These are phyloP conservation scores for Drosophila meridiana DNA, from an alignment of 2,888 invertebrate species.

Conservation along the genomic window DNA sequence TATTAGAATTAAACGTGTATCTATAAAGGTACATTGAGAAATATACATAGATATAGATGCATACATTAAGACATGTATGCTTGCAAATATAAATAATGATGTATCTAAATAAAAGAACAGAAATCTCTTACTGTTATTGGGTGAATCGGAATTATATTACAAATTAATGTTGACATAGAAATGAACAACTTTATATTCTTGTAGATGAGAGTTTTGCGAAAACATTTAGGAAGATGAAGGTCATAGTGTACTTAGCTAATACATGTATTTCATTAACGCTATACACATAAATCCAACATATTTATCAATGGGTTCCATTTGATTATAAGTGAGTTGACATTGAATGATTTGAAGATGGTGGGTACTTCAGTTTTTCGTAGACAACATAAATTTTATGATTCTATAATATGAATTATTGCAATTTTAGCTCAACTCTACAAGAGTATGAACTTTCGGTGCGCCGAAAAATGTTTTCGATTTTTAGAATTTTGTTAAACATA, in stretches of 20 bases:
- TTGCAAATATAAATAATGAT: constrained; percentile 9
- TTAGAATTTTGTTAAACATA: too few species aligned
- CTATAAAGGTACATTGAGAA: constrained; percentile 22
- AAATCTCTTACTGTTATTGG: constrained; percentile 21
- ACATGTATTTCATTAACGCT: neutral
- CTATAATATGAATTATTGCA: neutral
- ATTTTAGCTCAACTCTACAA: constrained; percentile 1
- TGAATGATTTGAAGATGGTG: neutral
- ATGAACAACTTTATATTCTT: neutral
- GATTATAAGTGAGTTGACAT: neutral
- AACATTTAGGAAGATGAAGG: neutral
- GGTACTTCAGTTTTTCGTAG: too few species aligned
- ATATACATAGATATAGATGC: constrained; percentile 45
- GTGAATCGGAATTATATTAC: neutral
- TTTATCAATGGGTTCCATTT: neutral
- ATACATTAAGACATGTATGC: constrained; percentile 21
- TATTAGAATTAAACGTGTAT: constrained; percentile 16
- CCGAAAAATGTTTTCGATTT: neutral
- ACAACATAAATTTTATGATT: neutral
- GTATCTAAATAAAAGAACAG: constrained; percentile 9
- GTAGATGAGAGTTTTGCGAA: neutral
- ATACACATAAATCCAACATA: neutral
- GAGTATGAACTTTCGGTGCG: neutral
- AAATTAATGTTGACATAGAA: neutral
- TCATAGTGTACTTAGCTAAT: neutral